Base-by-base conservation (phyloP, 2,888 invertebrate species). In the Electrophaes corylata region DNA sequence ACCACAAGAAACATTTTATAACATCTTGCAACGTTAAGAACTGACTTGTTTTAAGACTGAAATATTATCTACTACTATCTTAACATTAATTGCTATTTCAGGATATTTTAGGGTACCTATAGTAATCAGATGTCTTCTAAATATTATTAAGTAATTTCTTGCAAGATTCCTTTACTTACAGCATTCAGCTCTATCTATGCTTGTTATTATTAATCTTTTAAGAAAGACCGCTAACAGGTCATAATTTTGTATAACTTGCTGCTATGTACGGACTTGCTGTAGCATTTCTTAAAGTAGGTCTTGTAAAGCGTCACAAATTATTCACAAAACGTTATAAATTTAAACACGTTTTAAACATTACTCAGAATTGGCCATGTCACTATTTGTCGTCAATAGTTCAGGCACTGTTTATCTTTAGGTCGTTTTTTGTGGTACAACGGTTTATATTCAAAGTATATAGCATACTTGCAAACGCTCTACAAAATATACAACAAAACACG, bases 81-180 rank as follows among this genome's bases (percentile, higher is more conserved):
- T n/a, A 37, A 16, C 12, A 14, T 16, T 18, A 1, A 57, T 39
- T 14, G 31, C 16, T 23, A 41, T 45, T 31, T 6, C 39, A 48
- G 52, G 43, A 16, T 20, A 12, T 39, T 26, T 31, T 35, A 48
- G 47, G 35, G 35, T 49, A n/a, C n/a, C n/a, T n/a, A 48, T 26
- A 49, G 12, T 43, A 40, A 31, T 26, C 31, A n/a, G 2, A 20
- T 49, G 44, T 44, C 41, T 37, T 53, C 31, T 35, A 43, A 51
- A 50, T 31, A 31, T 47, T 55, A 51, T 48, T 52, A 56, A 48
- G 44, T 33, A 10, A 44, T 43, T 19, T 18, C 47, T 60, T 47
- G 47, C 60, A 46, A 46, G 47, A 47, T 43, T 45, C 35, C 6
- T 35, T 37, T 16, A 35, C 33, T 11, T 35, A 35, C 14, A 35